A percentile compares a stretch with the other conserved stretches of the same genome.
These are phyloP conservation scores for Circaetus cinerascens DNA, from an alignment of 2,113 vertebrate species.

Conservation along the genomic window DNA sequence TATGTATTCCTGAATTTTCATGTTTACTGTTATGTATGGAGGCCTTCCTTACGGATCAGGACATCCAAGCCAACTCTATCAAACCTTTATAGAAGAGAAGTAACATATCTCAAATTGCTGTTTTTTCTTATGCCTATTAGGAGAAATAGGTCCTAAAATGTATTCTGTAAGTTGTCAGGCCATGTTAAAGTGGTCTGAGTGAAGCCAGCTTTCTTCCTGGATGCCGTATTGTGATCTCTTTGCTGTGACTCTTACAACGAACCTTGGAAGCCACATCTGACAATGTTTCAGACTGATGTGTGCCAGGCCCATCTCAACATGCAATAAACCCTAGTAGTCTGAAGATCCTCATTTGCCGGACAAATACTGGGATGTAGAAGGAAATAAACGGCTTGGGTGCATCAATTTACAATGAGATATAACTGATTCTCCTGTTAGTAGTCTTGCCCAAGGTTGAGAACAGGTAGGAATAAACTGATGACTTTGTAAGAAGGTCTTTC, in stretches of 20 bases:
- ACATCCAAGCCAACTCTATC: neutral
- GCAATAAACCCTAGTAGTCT: neutral
- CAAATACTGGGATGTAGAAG: neutral
- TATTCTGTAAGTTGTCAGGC: neutral
- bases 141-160: neutral
- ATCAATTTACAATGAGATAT: neutral
- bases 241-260: neutral
- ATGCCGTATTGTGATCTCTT: neutral
- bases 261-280: neutral
- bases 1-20: neutral
- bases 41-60: neutral
- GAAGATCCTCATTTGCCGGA: neutral
- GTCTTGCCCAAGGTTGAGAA: neutral
- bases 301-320: neutral
- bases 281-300: neutral
- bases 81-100: neutral
- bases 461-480: neutral
- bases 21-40: neutral
- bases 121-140: neutral
- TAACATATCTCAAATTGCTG: neutral
- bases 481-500: neutral
- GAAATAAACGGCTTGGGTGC: neutral
- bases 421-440: neutral
- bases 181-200: neutral
- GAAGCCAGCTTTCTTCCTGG: neutral